Base-by-base conservation (phyloP, 2,797 vertebrate species). In the Distichodus sexfasciatus region DNA sequence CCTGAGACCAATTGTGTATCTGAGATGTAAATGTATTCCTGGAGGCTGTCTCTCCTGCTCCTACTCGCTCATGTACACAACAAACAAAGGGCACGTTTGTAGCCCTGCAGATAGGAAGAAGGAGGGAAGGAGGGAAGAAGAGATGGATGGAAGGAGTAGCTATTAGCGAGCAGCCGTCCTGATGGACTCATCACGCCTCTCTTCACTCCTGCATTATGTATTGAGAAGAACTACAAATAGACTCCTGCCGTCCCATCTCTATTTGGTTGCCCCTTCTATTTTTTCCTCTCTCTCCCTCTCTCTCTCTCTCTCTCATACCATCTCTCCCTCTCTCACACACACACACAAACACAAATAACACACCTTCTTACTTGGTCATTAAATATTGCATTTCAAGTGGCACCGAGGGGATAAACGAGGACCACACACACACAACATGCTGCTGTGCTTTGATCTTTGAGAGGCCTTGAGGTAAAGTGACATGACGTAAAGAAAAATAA, bases 141-240 rank as follows among this genome's bases (percentile, higher is more conserved):
- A n/a, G n/a, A n/a, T n/a, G n/a, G n/a, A n/a, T n/a, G n/a, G n/a
- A 11, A 29, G 46, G 11, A 41, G 29, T 35, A 21, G 33, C 54
- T 59, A 44, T 66, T 26, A 44, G 28, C 24, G 36, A 51, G 35
- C 24, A 9, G 38, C 36, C 15, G 14, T 14, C 38, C 43, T 51
- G 26, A 51, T 51, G 35, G 48, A 51, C 48, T 17, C 62, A n/a
- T 36, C 33, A 55, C 31, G 57, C 59, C 63, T 15, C 15, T 44
- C 28, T 15, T 17, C 11, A 3, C 57, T 24, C 28, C 33, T 66
- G 54, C 59, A 65, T 65, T 59, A 65, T 60, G 46, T 31, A 43
- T 33, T 60, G 28, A 14, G 21, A 46, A 26, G 21, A 7, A 47
- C 41, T 71, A 29, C 12, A 55, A 47, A 62, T 47, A 47, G 11